phyloP scores from a whole-genome alignment of 1,140 invertebrate species.

The Cyrtorhinus lividipennis region DNA sequence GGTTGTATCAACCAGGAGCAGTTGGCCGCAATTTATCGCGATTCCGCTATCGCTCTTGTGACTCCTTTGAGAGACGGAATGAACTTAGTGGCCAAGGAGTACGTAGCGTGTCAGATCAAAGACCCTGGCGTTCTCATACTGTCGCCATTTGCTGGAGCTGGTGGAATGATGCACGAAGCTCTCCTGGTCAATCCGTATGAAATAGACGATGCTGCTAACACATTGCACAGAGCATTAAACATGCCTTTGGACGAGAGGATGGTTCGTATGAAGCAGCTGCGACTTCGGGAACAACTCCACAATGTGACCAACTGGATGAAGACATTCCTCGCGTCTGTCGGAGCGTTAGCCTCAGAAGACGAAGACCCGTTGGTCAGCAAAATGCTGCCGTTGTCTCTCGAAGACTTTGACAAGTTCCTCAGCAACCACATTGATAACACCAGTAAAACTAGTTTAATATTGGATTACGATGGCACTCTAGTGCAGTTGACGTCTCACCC shows the following conservation, averaged over 20 bases:
- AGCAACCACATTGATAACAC: constrained; percentile 74
- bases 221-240: constrained; percentile 65
- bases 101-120: constrained; percentile 82
- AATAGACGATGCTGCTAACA: constrained; percentile 70
- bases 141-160: constrained; percentile 78
- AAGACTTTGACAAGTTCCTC: constrained; percentile 75
- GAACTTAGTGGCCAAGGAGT: constrained; percentile 89
- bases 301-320: constrained; percentile 84
- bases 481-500: constrained; percentile 79
- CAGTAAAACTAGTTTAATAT: constrained; percentile 64
- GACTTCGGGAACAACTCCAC: constrained; percentile 61
- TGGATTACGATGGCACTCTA: constrained; percentile 82
- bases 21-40: constrained; percentile 68
- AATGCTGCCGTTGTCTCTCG: constrained; percentile 72
- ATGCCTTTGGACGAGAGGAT: constrained; percentile 81
- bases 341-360: constrained; percentile 54
- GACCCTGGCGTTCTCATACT: constrained; percentile 73
- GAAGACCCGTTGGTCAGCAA: constrained; percentile 63
- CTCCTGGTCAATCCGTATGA: constrained; percentile 83
- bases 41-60: constrained; percentile 70
- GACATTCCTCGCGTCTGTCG: constrained; percentile 72
- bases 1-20: constrained; percentile 76
- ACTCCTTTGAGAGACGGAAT: constrained; percentile 80
- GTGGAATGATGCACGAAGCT: constrained; percentile 82
- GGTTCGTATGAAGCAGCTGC: constrained; percentile 70